Evolutionary conservation across 1,140 invertebrate species (phyloP), one percentile per base, ranked within the genome.

Genomic region (Palaemon carinicauda): DNA sequence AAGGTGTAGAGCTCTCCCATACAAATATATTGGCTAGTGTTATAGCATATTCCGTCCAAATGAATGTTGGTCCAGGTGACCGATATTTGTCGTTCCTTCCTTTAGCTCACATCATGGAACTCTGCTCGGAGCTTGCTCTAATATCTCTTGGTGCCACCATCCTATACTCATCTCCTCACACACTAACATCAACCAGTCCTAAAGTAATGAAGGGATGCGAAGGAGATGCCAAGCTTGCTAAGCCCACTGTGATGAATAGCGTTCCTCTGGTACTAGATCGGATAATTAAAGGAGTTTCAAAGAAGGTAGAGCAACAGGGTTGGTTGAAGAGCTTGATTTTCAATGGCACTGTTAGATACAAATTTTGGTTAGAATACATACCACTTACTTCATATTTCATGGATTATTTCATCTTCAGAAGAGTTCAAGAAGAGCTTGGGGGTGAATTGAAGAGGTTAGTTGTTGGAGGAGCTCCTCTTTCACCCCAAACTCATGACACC

Each of bases 391-490:
- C 96, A 53, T 96, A 96, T 4, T 87, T 98, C 17, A 93, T 97
- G 84, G 95, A 99, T 71, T 50, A 77, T 27, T 73, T 97, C 84
- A 92, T 98, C 73, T 98, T 98, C 92, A 93, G 93, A 65, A 94
- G 95, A 88, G 95, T 98, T 24, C 94, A 94, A 54, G 93, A 94
- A 84, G 92, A 97, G 85, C 94, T 99, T 89, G 98, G 98, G 56
- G 98, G 98, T 12, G 93, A 94, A 51, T 92, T 99, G 31, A 93
- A 97, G 50, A 92, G 97, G 71, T 95, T 99, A 91, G 94, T 99
- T 81, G 94, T 94, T n/a, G 98, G 98, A 77, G 98, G 98, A 87
- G 98, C 98, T 41, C 98, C 98, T 24, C 93, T 99, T 0, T 96
- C 96, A 21, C 94, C 97, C 1, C 97, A 99, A 90, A 99, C 98